These are phyloP conservation scores for Epinephelus fuscoguttatus DNA, from an alignment of 2,113 vertebrate genomes.

Conservation along the genomic window DNA sequence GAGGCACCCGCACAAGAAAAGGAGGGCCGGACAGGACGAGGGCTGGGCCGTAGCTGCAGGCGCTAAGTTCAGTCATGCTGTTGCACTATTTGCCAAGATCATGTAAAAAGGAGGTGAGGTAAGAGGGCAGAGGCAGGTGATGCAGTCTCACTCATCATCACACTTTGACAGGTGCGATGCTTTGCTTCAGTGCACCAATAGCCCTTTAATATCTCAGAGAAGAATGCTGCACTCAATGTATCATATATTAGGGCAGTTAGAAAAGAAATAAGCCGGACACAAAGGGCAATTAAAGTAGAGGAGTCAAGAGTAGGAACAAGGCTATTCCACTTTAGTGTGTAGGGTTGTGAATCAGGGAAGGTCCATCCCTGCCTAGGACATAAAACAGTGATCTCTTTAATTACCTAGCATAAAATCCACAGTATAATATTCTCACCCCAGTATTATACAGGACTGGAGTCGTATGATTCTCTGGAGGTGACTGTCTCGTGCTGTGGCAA, in stretches of 20 bases:
- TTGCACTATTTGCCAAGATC: slow-evolving; percentile 16
- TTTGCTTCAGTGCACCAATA: slow-evolving; percentile 55
- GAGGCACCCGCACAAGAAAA: slow-evolving; percentile 37
- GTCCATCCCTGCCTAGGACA: slow-evolving; percentile 72
- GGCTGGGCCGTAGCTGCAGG: slow-evolving; percentile 23
- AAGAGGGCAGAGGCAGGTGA: slow-evolving; percentile 58
- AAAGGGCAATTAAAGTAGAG: slow-evolving; percentile 71
- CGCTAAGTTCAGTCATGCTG: slow-evolving; percentile 42
- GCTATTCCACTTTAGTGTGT: slow-evolving; percentile 65
- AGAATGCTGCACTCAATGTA: slow-evolving; percentile 30
- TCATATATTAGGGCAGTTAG: slow-evolving; percentile 55
- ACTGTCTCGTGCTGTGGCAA: slow-evolving; percentile 64
- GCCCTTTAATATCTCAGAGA: slow-evolving; percentile 46
- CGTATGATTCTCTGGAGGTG: slow-evolving; percentile 75
- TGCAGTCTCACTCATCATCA: slow-evolving; percentile 55
- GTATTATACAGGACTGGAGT: slow-evolving; percentile 68
- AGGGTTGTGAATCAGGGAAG: slow-evolving; percentile 73
- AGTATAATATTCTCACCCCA: slow-evolving; percentile 74
- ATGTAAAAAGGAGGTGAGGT: slow-evolving; percentile 51
- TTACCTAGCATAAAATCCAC: slow-evolving; percentile 78
- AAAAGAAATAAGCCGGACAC: slow-evolving; percentile 55
- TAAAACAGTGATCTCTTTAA: slow-evolving; percentile 81
- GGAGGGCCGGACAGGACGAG: slow-evolving; percentile 28
- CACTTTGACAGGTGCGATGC: slow-evolving; percentile 53
- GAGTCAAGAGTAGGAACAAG: slow-evolving; percentile 63